These are phyloP conservation scores for Schizothorax lantsangensis DNA, from an alignment of 2,797 vertebrate species.

Conservation along the genomic window DNA sequence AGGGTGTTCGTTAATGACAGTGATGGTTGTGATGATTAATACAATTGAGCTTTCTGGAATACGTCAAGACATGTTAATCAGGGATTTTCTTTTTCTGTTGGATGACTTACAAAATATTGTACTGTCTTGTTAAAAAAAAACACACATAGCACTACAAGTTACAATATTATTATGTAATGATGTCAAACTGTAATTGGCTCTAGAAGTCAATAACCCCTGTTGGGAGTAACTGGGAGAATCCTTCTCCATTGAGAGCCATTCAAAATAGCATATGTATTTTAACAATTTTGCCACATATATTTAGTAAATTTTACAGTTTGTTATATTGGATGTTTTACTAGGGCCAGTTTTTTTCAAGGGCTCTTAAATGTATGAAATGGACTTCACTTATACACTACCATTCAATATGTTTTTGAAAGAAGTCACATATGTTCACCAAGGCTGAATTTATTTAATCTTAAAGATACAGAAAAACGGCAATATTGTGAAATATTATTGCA, in stretches of 20 bases:
- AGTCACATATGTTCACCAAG: neutral
- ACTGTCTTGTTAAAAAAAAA: neutral
- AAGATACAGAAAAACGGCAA: neutral
- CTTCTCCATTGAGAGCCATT: neutral
- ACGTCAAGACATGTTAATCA: neutral
- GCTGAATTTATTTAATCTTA: too few species aligned
- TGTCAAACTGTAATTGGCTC: neutral
- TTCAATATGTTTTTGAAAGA: neutral
- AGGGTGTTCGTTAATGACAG: neutral
- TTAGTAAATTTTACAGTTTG: neutral
- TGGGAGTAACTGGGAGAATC: neutral
- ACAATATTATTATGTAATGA: conserved; percentile 3
- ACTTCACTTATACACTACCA: neutral
- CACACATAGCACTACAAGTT: neutral
- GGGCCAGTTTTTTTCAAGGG: neutral
- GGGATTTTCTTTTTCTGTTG: neutral
- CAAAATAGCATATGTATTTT: neutral
- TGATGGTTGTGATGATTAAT: neutral
- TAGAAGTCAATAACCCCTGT: neutral
- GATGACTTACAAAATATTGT: neutral
- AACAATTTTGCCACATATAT: neutral
- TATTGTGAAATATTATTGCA: neutral
- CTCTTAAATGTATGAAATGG: neutral
- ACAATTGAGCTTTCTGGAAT: neutral
- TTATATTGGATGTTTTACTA: neutral